These are phyloP conservation scores for Leucophora obtusa DNA, from an alignment of 2,888 invertebrate species.

Conservation along the genomic window DNA sequence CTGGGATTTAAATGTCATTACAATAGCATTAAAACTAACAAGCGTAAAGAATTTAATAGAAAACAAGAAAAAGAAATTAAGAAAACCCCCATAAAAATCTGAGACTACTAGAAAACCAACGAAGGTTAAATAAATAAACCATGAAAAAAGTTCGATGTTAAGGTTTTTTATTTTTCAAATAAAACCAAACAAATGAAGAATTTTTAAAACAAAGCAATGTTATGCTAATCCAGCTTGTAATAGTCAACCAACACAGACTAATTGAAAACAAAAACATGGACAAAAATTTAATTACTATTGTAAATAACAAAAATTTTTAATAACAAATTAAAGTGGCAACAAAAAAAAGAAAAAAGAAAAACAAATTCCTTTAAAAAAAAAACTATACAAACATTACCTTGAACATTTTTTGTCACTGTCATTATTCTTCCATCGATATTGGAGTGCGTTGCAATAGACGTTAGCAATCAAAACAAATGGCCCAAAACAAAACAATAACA, in stretches of 20 bases:
- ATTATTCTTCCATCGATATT: neutral
- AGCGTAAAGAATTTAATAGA: constrained; percentile 46
- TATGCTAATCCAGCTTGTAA: neutral
- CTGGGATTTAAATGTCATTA: constrained; percentile 52
- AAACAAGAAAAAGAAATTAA: neutral
- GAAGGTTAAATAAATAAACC: neutral
- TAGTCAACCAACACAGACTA: neutral
- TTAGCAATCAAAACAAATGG: neutral
- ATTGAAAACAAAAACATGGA: neutral
- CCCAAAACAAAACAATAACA: constrained; percentile 10
- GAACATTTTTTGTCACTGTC: neutral
- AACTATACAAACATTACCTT: neutral
- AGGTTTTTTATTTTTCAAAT: neutral
- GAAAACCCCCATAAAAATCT: neutral
- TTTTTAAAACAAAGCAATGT: neutral
- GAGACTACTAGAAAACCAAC: neutral
- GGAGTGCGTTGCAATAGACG: neutral
- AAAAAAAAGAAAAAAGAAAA: neutral
- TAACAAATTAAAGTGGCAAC: too few species aligned
- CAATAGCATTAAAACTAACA: constrained; percentile 48
- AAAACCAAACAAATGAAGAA: neutral
- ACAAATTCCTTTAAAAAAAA: neutral
- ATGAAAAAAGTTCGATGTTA: neutral
- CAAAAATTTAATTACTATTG: neutral
- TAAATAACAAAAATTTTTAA: neutral